phyloP scores from a whole-genome alignment of 2,888 invertebrate genomes.

The Drosophila phalerata region DNA sequence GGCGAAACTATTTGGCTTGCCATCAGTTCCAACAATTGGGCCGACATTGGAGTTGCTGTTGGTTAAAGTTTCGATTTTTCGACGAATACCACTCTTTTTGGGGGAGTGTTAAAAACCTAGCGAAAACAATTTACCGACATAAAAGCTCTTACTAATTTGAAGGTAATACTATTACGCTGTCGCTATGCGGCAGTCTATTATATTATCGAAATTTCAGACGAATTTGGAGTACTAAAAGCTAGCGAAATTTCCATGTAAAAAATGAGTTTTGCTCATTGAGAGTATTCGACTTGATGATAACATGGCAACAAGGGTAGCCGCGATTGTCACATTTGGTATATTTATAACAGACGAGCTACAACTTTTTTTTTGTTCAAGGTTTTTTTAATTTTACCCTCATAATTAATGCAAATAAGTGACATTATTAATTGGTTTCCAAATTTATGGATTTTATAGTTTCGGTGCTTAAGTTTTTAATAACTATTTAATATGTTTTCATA shows the following conservation, averaged over 20 bases:
- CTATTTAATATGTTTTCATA: too few relatives aligned
- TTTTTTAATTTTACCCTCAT: too few relatives aligned
- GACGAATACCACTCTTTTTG: slow-evolving; percentile 31
- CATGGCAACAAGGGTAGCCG: too few relatives aligned
- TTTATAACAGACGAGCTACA: too few relatives aligned
- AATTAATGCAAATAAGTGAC: too few relatives aligned
- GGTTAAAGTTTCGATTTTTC: slow-evolving; percentile 68
- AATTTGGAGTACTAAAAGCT: background rate
- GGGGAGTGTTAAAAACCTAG: slow-evolving; percentile 28
- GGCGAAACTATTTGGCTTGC: slow-evolving; percentile 49
- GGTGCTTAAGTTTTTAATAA: too few relatives aligned
- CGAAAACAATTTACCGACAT: slow-evolving; percentile 32
- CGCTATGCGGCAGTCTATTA: slow-evolving; percentile 1
- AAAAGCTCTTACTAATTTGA: slow-evolving; percentile 37
- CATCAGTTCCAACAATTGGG: slow-evolving; percentile 55
- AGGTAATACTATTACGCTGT: slow-evolving; percentile 24
- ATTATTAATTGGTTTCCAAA: too few relatives aligned
- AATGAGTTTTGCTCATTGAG: background rate
- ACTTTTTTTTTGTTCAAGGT: background rate
- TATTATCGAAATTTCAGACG: slow-evolving; percentile 10
- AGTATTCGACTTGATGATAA: background rate
- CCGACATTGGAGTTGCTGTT: slow-evolving; percentile 57
- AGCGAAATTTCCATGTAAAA: slow-evolving; percentile 1
- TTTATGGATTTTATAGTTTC: too few relatives aligned
- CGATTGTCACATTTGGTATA: too few relatives aligned